phyloP scores from a whole-genome alignment of 2,797 vertebrate genomes.

The Scomberomorus guttatus region DNA sequence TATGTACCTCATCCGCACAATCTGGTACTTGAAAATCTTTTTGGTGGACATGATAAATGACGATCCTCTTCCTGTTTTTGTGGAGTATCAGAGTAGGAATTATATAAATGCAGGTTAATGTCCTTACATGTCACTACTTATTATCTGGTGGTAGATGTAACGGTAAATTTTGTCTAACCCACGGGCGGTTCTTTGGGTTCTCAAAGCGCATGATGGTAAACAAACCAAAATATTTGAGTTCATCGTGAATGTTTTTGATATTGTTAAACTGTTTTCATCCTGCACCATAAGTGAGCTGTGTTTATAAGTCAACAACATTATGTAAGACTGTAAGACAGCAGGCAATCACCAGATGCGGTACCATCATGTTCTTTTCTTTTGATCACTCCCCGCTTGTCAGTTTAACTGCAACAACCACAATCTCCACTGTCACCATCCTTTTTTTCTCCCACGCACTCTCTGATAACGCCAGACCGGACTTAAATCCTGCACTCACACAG shows the following conservation, averaged over 20 bases:
- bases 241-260: constrained; percentile 2
- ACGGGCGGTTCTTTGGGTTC: background rate
- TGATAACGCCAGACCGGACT: constrained; percentile 29
- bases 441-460: constrained; percentile 48
- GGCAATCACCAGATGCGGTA: constrained; percentile 63
- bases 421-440: constrained; percentile 55
- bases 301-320: constrained; percentile 62
- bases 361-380: constrained; percentile 55
- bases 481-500: constrained; percentile 36
- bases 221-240: constrained; percentile 7
- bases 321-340: constrained; percentile 64
- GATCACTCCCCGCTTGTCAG: constrained; percentile 46
- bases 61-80: constrained; percentile 42
- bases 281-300: constrained; percentile 29
- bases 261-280: constrained; percentile 38
- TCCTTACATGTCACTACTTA: background rate
- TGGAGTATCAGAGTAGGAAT: background rate
- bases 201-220: constrained; percentile 7
- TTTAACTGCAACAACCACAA: constrained; percentile 58
- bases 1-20: constrained; percentile 39
- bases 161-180: background rate
- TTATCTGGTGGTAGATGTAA: background rate
- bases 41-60: constrained; percentile 6
- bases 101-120: background rate
- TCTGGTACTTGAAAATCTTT: constrained; percentile 23